phyloP scores from a whole-genome alignment of 2,113 vertebrate genomes.

The Calidris pygmaea region DNA sequence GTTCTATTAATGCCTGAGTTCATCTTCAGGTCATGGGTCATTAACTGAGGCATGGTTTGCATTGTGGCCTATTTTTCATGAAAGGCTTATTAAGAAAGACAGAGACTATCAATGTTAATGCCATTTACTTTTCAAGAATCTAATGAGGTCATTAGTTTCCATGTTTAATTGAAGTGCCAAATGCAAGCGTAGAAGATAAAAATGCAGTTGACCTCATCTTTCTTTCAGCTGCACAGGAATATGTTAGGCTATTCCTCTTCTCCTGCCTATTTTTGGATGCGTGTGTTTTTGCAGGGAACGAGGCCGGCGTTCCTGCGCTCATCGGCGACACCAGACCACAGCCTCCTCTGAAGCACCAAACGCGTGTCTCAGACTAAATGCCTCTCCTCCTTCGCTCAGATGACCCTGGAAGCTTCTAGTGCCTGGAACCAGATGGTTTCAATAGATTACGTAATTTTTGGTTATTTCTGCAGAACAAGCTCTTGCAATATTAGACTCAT shows the following conservation, averaged over 20 bases:
- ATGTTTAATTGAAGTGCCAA: conserved; percentile 59
- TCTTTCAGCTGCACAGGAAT: neutral
- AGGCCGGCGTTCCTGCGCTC: conserved; percentile 8
- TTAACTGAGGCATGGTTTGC: conserved; percentile 55
- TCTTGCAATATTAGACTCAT: neutral
- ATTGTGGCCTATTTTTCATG: conserved; percentile 66
- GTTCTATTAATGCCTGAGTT: conserved; percentile 66
- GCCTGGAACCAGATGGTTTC: conserved; percentile 37
- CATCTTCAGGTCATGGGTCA: conserved; percentile 58
- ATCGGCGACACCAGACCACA: neutral
- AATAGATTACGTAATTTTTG: neutral
- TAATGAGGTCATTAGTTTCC: conserved; percentile 68
- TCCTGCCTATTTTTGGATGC: neutral
- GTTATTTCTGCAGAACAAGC: neutral
- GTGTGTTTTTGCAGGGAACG: neutral
- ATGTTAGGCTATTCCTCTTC: neutral
- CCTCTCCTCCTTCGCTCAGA: neutral
- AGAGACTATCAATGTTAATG: conserved; percentile 59
- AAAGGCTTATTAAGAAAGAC: conserved; percentile 64
- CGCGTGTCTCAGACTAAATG: neutral
- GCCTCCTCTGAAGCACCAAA: neutral
- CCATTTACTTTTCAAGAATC: conserved; percentile 61
- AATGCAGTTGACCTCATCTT: conserved; percentile 51
- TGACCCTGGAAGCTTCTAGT: neutral
- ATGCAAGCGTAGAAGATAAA: conserved; percentile 22